Evolutionary conservation across 2,797 vertebrate species (phyloP).

Genomic region (Setipinna tenuifilis): DNA sequence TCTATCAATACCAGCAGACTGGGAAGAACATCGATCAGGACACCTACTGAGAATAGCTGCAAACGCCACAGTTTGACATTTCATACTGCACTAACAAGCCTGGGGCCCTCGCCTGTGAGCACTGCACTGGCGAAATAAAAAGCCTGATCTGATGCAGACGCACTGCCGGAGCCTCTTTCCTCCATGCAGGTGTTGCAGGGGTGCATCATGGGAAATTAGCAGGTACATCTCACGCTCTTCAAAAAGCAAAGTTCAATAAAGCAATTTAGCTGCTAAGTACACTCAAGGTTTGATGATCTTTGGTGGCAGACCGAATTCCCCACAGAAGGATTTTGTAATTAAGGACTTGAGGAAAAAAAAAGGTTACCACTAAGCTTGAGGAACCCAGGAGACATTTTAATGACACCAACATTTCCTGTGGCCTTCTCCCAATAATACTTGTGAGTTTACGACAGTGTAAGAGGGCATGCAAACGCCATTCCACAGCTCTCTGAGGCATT

Average conservation of each 20-base stretch:
- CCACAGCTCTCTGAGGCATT: slow-evolving; percentile 58
- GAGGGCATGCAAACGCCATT: slow-evolving; percentile 53
- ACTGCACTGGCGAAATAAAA: not conserved
- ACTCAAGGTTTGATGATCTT: slow-evolving; percentile 3
- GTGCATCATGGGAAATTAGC: slow-evolving; percentile 36
- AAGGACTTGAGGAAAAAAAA: slow-evolving; percentile 53
- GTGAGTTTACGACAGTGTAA: slow-evolving; percentile 56
- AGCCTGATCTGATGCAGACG: not conserved
- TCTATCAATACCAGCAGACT: not conserved
- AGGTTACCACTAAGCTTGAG: slow-evolving; percentile 53
- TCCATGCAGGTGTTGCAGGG: slow-evolving; percentile 1
- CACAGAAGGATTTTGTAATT: slow-evolving; percentile 48
- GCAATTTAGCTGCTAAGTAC: slow-evolving; percentile 17
- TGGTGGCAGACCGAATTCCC: not conserved
- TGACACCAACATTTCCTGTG: slow-evolving; percentile 61
- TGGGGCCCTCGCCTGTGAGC: not conserved
- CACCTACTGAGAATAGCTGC: slow-evolving; percentile 16
- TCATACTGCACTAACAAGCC: slow-evolving; percentile 25
- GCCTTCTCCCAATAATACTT: slow-evolving; percentile 63
- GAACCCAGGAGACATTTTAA: slow-evolving; percentile 57
- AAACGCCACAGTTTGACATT: slow-evolving; percentile 28
- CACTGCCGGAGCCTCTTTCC: not conserved
- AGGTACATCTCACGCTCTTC: slow-evolving; percentile 28
- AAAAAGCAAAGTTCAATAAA: slow-evolving; percentile 22
- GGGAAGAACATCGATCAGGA: not conserved